Conservation (phyloP, 1,140 invertebrate genomes). For the Streblospio benedicti region DNA sequence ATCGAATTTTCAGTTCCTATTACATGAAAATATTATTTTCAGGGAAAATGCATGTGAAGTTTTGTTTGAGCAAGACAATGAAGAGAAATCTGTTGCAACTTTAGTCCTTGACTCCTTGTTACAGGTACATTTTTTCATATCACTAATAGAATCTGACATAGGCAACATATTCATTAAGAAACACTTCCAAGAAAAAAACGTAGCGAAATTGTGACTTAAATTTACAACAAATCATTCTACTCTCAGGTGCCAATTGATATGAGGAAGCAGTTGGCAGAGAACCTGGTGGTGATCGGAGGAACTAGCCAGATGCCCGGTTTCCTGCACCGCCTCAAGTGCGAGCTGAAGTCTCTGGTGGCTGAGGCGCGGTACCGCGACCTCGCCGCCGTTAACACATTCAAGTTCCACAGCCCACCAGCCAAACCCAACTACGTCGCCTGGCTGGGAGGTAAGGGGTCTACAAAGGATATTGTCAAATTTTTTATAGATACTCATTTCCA, state of each 20-base stretch:
- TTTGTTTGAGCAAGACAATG: constrained; percentile 74
- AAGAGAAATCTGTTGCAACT: constrained; percentile 72
- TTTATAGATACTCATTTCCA: background rate
- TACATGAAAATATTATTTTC: too few relatives aligned
- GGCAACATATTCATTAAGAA: too few relatives aligned
- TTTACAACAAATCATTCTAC: too few relatives aligned
- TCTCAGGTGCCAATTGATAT: constrained; percentile 71
- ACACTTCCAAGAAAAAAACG: too few relatives aligned
- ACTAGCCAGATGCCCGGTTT: constrained; percentile 73
- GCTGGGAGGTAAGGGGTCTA: constrained; percentile 64
- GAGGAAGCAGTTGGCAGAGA: constrained; percentile 62
- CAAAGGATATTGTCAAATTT: background rate
- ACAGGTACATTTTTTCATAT: constrained; percentile 53
- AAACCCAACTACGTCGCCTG: constrained; percentile 77
- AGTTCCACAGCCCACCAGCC: constrained; percentile 67
- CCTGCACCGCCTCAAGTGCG: constrained; percentile 59
- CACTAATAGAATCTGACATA: too few relatives aligned
- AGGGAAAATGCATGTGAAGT: constrained; percentile 73
- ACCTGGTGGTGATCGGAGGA: constrained; percentile 75
- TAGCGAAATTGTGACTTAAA: too few relatives aligned
- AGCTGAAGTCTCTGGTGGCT: constrained; percentile 49
- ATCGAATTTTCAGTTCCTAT: too few relatives aligned
- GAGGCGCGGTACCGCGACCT: constrained; percentile 56
- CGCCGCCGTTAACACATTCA: constrained; percentile 59
- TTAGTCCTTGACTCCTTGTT: constrained; percentile 72